phyloP scores from a whole-genome alignment of 2,888 invertebrate genomes.

The Actias luna region DNA sequence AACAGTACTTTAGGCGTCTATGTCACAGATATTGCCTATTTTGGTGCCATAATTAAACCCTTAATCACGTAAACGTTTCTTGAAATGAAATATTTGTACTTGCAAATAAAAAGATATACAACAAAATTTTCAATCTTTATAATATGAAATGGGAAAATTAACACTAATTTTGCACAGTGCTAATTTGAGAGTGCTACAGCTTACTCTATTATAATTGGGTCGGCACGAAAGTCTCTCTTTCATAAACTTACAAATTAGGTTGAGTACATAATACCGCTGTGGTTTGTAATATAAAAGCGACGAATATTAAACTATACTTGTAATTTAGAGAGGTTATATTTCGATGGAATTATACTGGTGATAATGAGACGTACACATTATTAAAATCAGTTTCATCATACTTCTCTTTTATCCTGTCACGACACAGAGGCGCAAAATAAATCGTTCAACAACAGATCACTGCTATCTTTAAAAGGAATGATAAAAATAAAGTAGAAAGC shows the following conservation, averaged over 20 bases:
- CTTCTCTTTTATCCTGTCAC: no score
- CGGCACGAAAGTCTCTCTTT: background rate
- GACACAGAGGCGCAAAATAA: no score
- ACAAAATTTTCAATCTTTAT: background rate
- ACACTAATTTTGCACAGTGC: background rate
- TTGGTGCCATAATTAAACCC: no score
- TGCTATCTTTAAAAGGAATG: no score
- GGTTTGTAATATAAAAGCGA: background rate
- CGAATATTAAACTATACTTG: background rate
- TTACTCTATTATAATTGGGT: slow-evolving; percentile 2
- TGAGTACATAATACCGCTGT: background rate
- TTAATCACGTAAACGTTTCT: no score
- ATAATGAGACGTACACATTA: background rate
- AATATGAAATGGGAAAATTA: background rate
- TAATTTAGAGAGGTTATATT: background rate
- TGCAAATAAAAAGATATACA: background rate
- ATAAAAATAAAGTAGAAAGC: no score
- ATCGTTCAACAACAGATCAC: no score
- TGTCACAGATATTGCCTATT: no score
- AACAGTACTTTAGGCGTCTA: no score
- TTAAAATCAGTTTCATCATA: background rate
- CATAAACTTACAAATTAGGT: background rate
- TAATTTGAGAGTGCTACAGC: background rate
- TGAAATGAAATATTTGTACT: no score
- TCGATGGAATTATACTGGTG: background rate